Conservation (phyloP, 2,113 vertebrate species). For the Paralichthys olivaceus region DNA sequence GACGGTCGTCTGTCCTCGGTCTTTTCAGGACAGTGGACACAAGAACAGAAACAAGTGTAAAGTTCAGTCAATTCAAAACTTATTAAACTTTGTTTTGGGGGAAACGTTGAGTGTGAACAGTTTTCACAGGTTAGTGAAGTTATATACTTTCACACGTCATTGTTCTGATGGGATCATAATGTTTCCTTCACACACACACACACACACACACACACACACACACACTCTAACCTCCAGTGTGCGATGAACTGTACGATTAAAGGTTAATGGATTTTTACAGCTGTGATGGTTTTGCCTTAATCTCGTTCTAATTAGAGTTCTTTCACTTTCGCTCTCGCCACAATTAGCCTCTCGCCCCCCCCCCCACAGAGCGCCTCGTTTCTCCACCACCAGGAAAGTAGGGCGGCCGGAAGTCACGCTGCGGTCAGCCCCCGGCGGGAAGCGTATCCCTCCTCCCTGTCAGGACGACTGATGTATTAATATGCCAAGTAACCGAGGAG, state of each 20-base stretch:
- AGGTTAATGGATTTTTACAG: constrained; percentile 75
- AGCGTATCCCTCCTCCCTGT: constrained; percentile 36
- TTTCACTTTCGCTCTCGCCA: constrained; percentile 56
- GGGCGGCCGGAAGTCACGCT: constrained; percentile 26
- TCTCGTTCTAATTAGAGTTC: constrained; percentile 71
- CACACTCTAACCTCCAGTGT: constrained; percentile 28
- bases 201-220: not conserved
- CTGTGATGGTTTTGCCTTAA: constrained; percentile 61
- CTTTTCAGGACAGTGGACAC: too few relatives aligned
- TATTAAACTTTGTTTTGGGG: not conserved
- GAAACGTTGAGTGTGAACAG: not conserved
- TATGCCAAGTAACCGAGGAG: constrained; percentile 4
- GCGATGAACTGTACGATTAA: constrained; percentile 65
- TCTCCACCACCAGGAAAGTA: constrained; percentile 40
- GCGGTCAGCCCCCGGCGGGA: constrained; percentile 16
- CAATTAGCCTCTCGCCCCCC: constrained; percentile 47
- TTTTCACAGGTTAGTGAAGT: not conserved
- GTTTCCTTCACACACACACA: not conserved
- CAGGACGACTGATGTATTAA: constrained; percentile 27
- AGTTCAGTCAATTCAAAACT: too few relatives aligned
- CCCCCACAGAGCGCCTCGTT: not conserved
- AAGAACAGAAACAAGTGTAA: too few relatives aligned
- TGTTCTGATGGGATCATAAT: not conserved
- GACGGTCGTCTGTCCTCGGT: too few relatives aligned
- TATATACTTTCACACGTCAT: not conserved